Base-by-base conservation (phyloP, 2,888 invertebrate species). In the Creontiades dilutus region DNA sequence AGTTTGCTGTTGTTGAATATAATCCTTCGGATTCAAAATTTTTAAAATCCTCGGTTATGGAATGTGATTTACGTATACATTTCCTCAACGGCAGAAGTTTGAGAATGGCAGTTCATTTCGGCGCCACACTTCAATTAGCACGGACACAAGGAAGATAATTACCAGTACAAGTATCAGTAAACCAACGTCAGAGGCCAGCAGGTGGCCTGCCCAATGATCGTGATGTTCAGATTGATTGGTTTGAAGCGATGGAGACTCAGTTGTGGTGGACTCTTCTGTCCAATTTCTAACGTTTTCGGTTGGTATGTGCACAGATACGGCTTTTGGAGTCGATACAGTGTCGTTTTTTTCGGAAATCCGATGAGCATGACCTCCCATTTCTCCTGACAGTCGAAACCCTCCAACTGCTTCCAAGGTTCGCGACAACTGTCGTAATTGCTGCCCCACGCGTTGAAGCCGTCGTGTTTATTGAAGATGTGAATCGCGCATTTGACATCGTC, bases 61-160 rank as follows among this genome's bases (percentile, higher is more conserved):
- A 37, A 37, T 37, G 37, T 4, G 37, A 7, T 37, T 37, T 7
- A 7, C 37, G 3, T 37, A 7, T 4, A 52, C 16, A 14, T n/a
- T n/a, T 0, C 0, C 5, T 76, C 76, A 76, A 16, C 23, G 14
- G 16, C 23, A 81, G 16, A 46, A 0, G 37, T 46, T 46, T n/a
- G 47, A 81, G 19, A 13, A 12, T 2, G 81, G 81, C 11, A 81
- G 46, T 47, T 81, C 81, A n/a, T 81, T 16, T 16, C 47, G 27
- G 16, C 81, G 81, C 81, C 81, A 81, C 12, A 81, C 14, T 46
- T 81, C 81, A 0, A 81, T 46, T n/a, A 81, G 2, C n/a, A 13
- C 37, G 19, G 81, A 37, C 0, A 47, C 46, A 16, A 81, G 0
- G n/a, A 81, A 28, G 16, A 81, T 19, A 9, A 81, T n/a, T 19